phyloP scores from a whole-genome alignment of 2,888 invertebrate genomes.

The Nephrotoma appendiculata region DNA sequence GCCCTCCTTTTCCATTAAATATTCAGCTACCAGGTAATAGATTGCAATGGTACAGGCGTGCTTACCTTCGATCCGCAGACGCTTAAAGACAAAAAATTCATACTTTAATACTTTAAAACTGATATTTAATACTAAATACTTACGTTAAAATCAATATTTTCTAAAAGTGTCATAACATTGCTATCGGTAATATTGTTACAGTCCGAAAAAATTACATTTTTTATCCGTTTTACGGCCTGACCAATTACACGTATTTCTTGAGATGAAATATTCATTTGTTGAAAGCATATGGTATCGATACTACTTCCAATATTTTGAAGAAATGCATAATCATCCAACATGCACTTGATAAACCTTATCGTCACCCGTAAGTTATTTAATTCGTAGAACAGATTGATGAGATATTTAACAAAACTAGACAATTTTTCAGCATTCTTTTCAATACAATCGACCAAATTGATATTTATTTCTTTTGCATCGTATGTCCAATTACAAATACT shows the following conservation, averaged over 20 bases:
- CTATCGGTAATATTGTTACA: neutral
- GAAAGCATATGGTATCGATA: neutral
- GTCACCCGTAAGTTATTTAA: neutral
- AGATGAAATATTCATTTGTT: neutral
- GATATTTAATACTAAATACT: neutral
- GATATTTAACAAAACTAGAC: neutral
- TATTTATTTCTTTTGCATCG: neutral
- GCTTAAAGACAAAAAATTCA: neutral
- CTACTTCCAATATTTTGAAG: neutral
- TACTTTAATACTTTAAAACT: neutral
- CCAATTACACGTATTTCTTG: neutral
- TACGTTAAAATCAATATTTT: neutral
- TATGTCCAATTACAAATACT: neutral
- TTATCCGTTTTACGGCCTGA: neutral
- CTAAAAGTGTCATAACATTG: neutral
- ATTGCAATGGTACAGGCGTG: neutral
- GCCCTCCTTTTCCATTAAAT: neutral
- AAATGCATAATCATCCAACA: neutral
- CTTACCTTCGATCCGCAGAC: neutral
- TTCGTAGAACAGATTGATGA: neutral
- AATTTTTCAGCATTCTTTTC: neutral
- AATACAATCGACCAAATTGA: neutral
- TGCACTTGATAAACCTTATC: neutral
- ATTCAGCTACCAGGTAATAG: neutral
- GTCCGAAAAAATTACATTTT: neutral